Evolutionary conservation across 1,140 invertebrate genomes (phyloP).

Genomic region (Papilio polytes): DNA sequence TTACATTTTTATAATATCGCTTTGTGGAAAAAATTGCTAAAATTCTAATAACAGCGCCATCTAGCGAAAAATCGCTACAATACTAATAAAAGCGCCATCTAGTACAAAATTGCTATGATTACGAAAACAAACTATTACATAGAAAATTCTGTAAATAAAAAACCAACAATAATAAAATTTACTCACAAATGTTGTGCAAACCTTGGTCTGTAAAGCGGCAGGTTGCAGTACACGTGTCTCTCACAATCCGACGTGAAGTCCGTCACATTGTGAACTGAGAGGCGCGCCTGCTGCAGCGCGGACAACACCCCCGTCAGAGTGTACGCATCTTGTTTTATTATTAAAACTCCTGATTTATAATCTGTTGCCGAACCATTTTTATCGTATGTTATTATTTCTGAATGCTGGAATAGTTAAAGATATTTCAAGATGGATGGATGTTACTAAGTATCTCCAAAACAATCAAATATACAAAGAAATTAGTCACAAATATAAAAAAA

Average conservation of each 20-base stretch:
- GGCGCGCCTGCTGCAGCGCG: slow-evolving; percentile 40
- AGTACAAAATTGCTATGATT: not conserved
- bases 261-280: slow-evolving; percentile 6
- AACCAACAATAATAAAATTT: not conserved
- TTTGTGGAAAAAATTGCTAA: too few species aligned
- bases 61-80: not conserved
- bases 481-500: too few species aligned
- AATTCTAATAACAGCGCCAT: not conserved
- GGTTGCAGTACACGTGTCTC: slow-evolving; percentile 55
- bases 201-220: slow-evolving; percentile 63
- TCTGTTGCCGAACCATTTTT: slow-evolving; percentile 21
- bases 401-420: slow-evolving; percentile 57
- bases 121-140: not conserved
- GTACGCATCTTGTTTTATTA: slow-evolving; percentile 60
- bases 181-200: slow-evolving; percentile 59
- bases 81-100: not conserved
- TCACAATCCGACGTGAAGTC: slow-evolving; percentile 54
- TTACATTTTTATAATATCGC: too few species aligned
- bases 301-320: slow-evolving; percentile 41
- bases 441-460: too few species aligned
- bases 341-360: slow-evolving; percentile 54
- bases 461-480: too few species aligned
- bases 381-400: slow-evolving; percentile 60
- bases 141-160: too few species aligned
- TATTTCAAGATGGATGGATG: too few species aligned